Evolutionary conservation across 64 coral and sea anemone genomes (phyloP), one percentile per base, ranked within the genome.

Genomic region (Pachyseris speciosa): DNA sequence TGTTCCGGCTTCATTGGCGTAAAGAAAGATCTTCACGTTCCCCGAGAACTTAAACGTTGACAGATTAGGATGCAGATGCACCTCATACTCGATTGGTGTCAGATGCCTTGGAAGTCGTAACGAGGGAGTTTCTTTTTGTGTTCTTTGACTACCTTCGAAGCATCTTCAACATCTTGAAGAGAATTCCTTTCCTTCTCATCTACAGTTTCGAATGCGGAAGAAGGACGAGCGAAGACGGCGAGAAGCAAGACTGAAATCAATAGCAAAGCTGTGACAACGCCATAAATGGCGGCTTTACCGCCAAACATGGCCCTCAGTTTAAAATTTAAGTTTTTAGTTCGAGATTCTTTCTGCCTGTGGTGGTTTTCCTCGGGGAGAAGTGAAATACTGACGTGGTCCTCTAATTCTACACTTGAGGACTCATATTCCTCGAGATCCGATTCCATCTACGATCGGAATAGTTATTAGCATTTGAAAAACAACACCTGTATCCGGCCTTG

Each of bases 51-150:
- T 13, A 80, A 80, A 80, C 2, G 51, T 80, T 80, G 77, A 61
- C 17, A 80, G 52, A 61, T 80, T 59, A 80, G 77, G 77, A 80
- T 80, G 77, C 25, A 80, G 61, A 80, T 80, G 40, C 9, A 80
- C 51, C 11, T 61, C 51, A 80, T 80, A 80, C 61, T 80, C 77
- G 77, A 80, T 80, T 32, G 77, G 77, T 25, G 77, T 26, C 61
- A 80, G 15, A 57, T 80, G 77, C 61, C 77, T 57, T 34, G 77
- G 77, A 17, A 80, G 77, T 26, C 77, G 22, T 40, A 80, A 39
- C 33, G 50, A 60, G 20, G 33, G 16, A n/a, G 22, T 2, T 36
- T 15, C 51, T n/a, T 37, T 16, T 38, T 40, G 7, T 37, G 17
- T 61, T 4, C 48, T 39, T 40, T 33, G 9, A n/a, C 13, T 5